Base-by-base conservation (phyloP, 2,113 vertebrate species). In the Apistogramma diplotaenia region DNA sequence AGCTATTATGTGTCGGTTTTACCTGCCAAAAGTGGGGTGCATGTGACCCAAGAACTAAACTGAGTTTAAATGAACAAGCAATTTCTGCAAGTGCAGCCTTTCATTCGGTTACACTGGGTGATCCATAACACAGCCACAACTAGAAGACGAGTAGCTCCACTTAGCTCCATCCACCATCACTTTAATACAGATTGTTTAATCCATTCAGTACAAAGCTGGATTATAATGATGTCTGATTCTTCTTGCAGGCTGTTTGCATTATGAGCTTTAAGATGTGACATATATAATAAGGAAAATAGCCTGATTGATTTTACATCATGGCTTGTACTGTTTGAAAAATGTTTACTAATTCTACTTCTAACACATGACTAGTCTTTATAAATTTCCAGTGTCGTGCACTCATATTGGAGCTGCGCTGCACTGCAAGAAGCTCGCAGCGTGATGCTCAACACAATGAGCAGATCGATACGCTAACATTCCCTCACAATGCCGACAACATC, bases 401-500 rank as follows among this genome's bases (percentile, higher is more conserved):
- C 55, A 12, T 35, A 59, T 29, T 18, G 5, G 29, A 60, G 59
- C 19, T 1, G 6, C 10, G 72, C 73, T 19, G 83, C 74, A 53
- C 46, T 33, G 59, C 43, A 31, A 58, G 83, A 83, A 81, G 77
- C 84, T 67, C 31, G 8, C 49, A 76, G 72, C 67, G 13, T 82
- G 37, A 73, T 35, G 67, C n/a, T 51, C 76, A 85, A 79, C 76
- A 86, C 87, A 87, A 86, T 61, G 55, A 79, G 37, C 70, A 4
- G 84, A 91, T 85, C 89, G 33, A 92, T 90, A 57, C 49, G 49
- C 53, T 60, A 54, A 80, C 49, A 25, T 86, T 88, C 61, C 33
- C 74, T 80, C 84, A 78, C 85, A 90, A 89, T 77, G 82, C 83
- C 86, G 75, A 85, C 85, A 81, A 79, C 85, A 85, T 80, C 87